Base-by-base conservation (phyloP, 1,140 invertebrate genomes). In the Aradophagus sp. region DNA sequence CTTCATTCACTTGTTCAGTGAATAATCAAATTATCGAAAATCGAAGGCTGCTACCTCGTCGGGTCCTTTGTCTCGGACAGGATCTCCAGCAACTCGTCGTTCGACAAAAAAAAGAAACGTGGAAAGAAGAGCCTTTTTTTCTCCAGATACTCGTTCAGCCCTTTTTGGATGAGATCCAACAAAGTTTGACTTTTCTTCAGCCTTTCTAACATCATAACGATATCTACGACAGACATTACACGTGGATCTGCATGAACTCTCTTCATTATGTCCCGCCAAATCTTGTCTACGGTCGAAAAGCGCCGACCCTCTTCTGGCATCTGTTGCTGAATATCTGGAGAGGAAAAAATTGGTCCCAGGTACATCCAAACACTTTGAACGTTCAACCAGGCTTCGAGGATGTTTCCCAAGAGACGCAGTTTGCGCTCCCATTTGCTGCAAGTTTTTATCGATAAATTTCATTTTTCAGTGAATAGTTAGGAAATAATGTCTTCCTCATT, bases 301-400 rank as follows among this genome's bases (percentile, higher is more conserved):
- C 93, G 87, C 44, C 96, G 87, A 7, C 96, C 96, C 84, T 95
- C 93, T 11, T 84, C 82, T 0, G 96, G 95, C 91, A 98, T 94
- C 90, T 94, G 92, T 59, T 92, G 91, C 86, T 98, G 97, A 78
- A 99, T 99, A 82, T 99, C 97, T 1, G 96, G 97, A 10, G 95
- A 97, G 1, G 93, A 93, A 79, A 99, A 98, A 61, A 99, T 97
- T 1, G 97, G 97, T 80, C 98, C 97, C 72, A 99, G 84, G 83
- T 98, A 98, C 86, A 97, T 92, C 96, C 97, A 99, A 0, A 94
- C 96, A 0, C 91, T 89, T 84, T 99, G 97, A n/a, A 99, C 96
- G 72, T 93, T 93, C 11, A 98, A 80, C 96, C 96, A 98, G 75
- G 96, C 93, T 75, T 98, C 95, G 34, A 99, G 78, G 76, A 98